Conservation (phyloP, 2,797 vertebrate species). For the Rhadinocentrus ornatus region DNA sequence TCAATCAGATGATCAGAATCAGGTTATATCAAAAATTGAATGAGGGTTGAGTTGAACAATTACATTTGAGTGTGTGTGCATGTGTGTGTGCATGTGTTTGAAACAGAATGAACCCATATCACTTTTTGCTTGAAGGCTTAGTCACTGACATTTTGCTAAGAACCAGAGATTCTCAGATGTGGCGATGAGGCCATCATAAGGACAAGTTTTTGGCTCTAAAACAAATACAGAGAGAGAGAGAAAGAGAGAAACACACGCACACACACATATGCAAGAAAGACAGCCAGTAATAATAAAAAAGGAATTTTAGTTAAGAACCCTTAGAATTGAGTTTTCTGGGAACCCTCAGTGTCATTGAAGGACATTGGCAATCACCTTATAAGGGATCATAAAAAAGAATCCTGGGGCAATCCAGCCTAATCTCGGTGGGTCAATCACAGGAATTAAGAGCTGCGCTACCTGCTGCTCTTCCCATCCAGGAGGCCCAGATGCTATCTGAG, state of each 20-base stretch:
- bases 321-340: slow-evolving; percentile 45
- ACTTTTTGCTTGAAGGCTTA: slow-evolving; percentile 61
- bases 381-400: slow-evolving; percentile 41
- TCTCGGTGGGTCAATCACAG: slow-evolving; percentile 43
- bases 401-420: slow-evolving; percentile 37
- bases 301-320: slow-evolving; percentile 47
- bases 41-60: slow-evolving; percentile 20
- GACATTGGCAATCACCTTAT: slow-evolving; percentile 26
- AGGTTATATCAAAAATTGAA: background rate
- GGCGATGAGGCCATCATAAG: slow-evolving; percentile 65
- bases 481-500: slow-evolving; percentile 56
- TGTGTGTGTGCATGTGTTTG: background rate
- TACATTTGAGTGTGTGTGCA: background rate
- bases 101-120: slow-evolving; percentile 61
- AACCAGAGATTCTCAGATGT: slow-evolving; percentile 72
- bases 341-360: slow-evolving; percentile 36
- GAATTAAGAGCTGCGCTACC: slow-evolving; percentile 36
- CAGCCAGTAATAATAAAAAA: slow-evolving; percentile 62
- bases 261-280: slow-evolving; percentile 22
- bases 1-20: background rate
- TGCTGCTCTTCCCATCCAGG: slow-evolving; percentile 31
- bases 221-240: slow-evolving; percentile 19
- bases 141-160: slow-evolving; percentile 66
- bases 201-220: slow-evolving; percentile 61
- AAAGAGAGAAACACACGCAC: slow-evolving; percentile 11